phyloP scores from a whole-genome alignment of 2,113 vertebrate species.

The Lichenostomus cassidix region DNA sequence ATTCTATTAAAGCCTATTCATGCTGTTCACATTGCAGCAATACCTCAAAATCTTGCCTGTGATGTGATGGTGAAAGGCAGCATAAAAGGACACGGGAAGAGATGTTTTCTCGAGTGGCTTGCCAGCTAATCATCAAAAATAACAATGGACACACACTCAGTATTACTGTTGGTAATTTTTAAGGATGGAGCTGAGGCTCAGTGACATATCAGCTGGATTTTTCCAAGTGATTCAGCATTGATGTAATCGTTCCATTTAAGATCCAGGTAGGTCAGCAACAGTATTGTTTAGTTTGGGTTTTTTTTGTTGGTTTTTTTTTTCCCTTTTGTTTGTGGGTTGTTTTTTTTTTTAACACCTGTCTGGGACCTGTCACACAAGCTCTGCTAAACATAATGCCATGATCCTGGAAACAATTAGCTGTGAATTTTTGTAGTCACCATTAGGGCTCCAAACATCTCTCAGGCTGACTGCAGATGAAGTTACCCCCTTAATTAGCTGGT shows the following conservation, averaged over 20 bases:
- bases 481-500: not conserved
- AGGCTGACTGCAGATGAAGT: not conserved
- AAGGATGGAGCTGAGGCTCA: not conserved
- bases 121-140: not conserved
- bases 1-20: not conserved
- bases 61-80: not conserved
- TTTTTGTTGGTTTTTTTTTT: too few relatives aligned
- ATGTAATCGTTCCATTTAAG: not conserved
- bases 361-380: not conserved
- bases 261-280: not conserved
- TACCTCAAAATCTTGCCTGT: not conserved
- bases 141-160: not conserved
- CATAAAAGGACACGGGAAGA: not conserved
- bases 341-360: too few relatives aligned
- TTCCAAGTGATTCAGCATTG: not conserved
- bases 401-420: not conserved
- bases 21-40: not conserved
- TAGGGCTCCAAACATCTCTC: not conserved
- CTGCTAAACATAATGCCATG: not conserved
- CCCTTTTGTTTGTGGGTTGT: too few relatives aligned
- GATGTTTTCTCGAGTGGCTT: not conserved
- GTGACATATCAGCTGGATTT: not conserved
- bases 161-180: not conserved
- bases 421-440: not conserved
- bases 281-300: too few relatives aligned